These are phyloP conservation scores for Adela reaumurella DNA, from an alignment of 2,888 invertebrate genomes.

Conservation along the genomic window DNA sequence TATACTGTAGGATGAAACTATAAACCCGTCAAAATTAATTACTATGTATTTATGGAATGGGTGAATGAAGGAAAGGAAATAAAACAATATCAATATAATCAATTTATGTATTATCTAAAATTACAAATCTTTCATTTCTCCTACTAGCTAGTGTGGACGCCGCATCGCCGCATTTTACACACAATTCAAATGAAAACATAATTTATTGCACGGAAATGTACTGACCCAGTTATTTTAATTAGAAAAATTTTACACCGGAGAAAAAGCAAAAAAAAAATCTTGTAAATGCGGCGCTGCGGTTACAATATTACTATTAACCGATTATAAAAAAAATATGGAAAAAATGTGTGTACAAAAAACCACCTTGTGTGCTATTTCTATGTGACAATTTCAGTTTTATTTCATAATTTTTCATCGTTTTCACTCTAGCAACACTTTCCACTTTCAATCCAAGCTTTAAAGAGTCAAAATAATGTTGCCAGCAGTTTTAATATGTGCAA, in stretches of 20 bases:
- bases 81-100: neutral
- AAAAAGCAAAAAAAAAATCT: neutral
- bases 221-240: too few relatives aligned
- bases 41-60: too few relatives aligned
- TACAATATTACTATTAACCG: neutral
- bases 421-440: too few relatives aligned
- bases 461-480: too few relatives aligned
- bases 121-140: slow-evolving; percentile 52
- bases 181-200: neutral
- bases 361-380: neutral
- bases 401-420: too few relatives aligned
- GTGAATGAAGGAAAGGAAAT: too few relatives aligned
- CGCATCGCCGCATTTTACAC: neutral
- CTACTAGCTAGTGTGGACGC: slow-evolving; percentile 26
- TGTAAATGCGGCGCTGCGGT: neutral
- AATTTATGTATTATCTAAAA: slow-evolving; percentile 46
- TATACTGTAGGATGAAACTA: too few relatives aligned
- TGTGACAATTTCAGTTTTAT: neutral
- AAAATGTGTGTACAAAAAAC: neutral
- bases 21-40: too few relatives aligned
- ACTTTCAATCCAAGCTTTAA: too few relatives aligned
- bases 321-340: neutral
- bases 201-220: neutral
- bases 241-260: too few relatives aligned
- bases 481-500: too few relatives aligned